phyloP scores from a whole-genome alignment of 2,113 vertebrate genomes.

The Suricata suricatta region DNA sequence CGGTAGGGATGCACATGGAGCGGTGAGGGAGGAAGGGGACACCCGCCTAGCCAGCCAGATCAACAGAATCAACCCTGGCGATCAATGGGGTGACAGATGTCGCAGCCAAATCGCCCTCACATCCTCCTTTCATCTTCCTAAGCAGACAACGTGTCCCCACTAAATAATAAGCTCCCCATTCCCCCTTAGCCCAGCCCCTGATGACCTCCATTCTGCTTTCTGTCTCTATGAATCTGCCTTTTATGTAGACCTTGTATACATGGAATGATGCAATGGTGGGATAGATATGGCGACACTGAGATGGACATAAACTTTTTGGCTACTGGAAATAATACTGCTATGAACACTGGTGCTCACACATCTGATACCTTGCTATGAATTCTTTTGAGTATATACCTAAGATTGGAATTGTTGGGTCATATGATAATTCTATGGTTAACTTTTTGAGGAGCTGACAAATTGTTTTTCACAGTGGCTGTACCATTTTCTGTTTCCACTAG shows the following conservation, averaged over 20 bases:
- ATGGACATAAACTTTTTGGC: background rate
- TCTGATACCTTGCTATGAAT: background rate
- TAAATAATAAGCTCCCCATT: background rate
- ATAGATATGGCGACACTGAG: too few species aligned
- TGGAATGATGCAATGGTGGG: background rate
- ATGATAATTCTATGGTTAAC: background rate
- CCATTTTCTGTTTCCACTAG: slow-evolving; percentile 18
- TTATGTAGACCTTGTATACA: background rate
- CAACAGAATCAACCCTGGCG: too few species aligned
- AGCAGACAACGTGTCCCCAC: background rate
- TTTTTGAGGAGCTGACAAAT: background rate
- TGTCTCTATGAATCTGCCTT: background rate
- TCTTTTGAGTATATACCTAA: background rate
- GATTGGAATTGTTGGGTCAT: background rate
- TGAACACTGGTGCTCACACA: background rate
- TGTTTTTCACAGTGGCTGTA: background rate
- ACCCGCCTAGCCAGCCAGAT: too few species aligned
- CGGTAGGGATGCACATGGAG: too few species aligned
- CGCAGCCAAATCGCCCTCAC: too few species aligned
- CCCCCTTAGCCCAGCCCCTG: background rate
- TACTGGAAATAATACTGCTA: background rate
- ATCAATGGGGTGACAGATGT: too few species aligned
- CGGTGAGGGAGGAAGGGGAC: too few species aligned
- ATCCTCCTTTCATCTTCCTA: background rate
- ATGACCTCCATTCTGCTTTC: background rate